Evolutionary conservation across 2,113 vertebrate species (phyloP).

Genomic region (Nesogale talazaci): DNA sequence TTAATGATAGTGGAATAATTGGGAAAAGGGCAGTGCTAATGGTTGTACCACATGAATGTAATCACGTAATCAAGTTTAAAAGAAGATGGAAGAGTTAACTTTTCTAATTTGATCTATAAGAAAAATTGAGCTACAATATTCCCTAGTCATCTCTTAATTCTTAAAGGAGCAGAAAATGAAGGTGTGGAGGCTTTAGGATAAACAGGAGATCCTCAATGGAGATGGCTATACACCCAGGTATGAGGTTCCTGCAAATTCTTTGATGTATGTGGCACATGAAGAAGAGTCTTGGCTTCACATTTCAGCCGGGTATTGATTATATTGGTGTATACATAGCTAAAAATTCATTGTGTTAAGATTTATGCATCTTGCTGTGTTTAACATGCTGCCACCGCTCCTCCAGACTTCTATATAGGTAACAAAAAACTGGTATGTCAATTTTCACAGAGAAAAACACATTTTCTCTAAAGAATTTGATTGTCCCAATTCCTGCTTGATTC

Average conservation of each 20-base stretch:
- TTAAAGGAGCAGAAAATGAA: constrained; percentile 10
- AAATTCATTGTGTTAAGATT: background rate
- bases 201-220: background rate
- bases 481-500: constrained; percentile 2
- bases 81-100: background rate
- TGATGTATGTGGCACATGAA: background rate
- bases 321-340: background rate
- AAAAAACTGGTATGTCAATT: background rate
- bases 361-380: background rate
- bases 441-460: constrained; percentile 8
- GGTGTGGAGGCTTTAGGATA: background rate
- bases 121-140: background rate
- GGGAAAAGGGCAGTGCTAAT: background rate
- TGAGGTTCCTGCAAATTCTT: constrained; percentile 29
- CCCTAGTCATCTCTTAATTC: background rate
- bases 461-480: constrained; percentile 38
- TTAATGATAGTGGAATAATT: background rate
- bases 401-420: background rate
- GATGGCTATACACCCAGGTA: background rate
- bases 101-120: constrained; percentile 5
- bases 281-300: constrained; percentile 27
- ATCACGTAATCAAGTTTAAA: background rate
- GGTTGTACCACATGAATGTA: background rate
- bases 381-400: background rate
- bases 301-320: background rate